Evolutionary conservation across 2,888 invertebrate species (phyloP).

Genomic region (Stratiomys singularior): DNA sequence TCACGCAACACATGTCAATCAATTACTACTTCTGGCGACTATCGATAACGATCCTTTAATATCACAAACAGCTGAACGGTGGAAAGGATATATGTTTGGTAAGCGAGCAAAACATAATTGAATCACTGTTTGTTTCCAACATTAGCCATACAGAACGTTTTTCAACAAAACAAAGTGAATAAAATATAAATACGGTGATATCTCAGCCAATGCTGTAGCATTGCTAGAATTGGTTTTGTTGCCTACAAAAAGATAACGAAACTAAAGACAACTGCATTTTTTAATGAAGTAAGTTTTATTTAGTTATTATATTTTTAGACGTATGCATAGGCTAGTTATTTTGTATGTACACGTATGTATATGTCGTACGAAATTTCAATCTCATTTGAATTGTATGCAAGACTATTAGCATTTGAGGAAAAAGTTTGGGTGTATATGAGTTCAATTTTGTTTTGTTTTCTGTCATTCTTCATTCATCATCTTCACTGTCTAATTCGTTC

Average conservation of each 20-base stretch:
- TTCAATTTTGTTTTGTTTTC: no score
- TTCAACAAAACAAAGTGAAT: neutral
- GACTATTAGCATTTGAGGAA: no score
- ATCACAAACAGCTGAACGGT: slow-evolving; percentile 85
- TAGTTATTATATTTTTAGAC: neutral
- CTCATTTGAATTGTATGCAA: no score
- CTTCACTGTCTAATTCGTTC: no score
- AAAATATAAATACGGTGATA: slow-evolving; percentile 3
- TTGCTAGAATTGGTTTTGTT: slow-evolving; percentile 6
- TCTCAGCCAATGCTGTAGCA: slow-evolving; percentile 5
- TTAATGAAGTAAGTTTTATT: neutral
- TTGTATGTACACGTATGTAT: no score
- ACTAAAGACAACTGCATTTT: neutral
- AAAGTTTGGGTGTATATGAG: no score
- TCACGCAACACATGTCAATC: slow-evolving; percentile 98
- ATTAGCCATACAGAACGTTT: neutral
- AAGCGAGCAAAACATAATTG: slow-evolving; percentile 93
- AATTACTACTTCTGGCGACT: slow-evolving; percentile 86
- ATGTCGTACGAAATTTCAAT: no score
- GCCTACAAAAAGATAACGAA: neutral
- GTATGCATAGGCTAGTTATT: no score
- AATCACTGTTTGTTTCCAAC: slow-evolving; percentile 47
- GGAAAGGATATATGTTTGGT: slow-evolving; percentile 97
- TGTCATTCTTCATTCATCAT: no score
- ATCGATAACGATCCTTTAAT: slow-evolving; percentile 86